A percentile compares a stretch with the other conserved stretches of the same genome.
Evolutionary conservation across 1,140 invertebrate species (phyloP).

Genomic region (Megalonaias nervosa): DNA sequence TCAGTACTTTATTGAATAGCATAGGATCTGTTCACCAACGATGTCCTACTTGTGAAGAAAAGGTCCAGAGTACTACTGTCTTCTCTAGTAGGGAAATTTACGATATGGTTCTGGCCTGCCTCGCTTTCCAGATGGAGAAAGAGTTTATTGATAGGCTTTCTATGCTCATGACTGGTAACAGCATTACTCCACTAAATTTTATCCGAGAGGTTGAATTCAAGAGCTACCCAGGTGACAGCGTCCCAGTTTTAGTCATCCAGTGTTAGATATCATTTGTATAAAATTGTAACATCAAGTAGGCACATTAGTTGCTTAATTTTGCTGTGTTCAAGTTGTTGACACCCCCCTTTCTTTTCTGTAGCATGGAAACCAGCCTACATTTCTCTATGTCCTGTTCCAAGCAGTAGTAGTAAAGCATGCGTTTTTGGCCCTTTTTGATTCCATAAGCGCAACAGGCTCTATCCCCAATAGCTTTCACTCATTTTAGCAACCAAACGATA

Average conservation of each 20-base stretch:
- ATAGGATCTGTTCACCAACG: not conserved
- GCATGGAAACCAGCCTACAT: too few relatives aligned
- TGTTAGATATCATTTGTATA: not conserved
- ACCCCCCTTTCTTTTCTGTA: too few relatives aligned
- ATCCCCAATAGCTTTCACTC: too few relatives aligned
- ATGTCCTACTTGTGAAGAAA: slow-evolving; percentile 3
- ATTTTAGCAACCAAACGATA: too few relatives aligned
- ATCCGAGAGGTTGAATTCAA: slow-evolving; percentile 27
- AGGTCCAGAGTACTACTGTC: slow-evolving; percentile 9
- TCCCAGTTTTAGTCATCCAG: not conserved
- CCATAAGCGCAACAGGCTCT: too few relatives aligned
- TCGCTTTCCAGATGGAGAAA: slow-evolving; percentile 2
- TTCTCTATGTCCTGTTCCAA: too few relatives aligned
- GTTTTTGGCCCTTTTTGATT: too few relatives aligned
- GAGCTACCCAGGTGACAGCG: slow-evolving; percentile 20
- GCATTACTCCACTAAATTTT: slow-evolving; percentile 10
- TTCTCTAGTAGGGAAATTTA: slow-evolving; percentile 10
- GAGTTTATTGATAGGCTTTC: slow-evolving; percentile 6
- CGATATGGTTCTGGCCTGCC: slow-evolving; percentile 1
- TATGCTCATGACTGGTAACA: slow-evolving; percentile 8
- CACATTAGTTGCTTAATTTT: too few relatives aligned
- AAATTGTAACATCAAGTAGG: too few relatives aligned
- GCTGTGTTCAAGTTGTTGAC: too few relatives aligned
- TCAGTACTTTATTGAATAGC: not conserved
- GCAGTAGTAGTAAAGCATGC: too few relatives aligned